A percentile compares a stretch with the other conserved stretches of the same genome.
phyloP scores from a whole-genome alignment of 2,797 vertebrate genomes.

The Muscicapa striata region DNA sequence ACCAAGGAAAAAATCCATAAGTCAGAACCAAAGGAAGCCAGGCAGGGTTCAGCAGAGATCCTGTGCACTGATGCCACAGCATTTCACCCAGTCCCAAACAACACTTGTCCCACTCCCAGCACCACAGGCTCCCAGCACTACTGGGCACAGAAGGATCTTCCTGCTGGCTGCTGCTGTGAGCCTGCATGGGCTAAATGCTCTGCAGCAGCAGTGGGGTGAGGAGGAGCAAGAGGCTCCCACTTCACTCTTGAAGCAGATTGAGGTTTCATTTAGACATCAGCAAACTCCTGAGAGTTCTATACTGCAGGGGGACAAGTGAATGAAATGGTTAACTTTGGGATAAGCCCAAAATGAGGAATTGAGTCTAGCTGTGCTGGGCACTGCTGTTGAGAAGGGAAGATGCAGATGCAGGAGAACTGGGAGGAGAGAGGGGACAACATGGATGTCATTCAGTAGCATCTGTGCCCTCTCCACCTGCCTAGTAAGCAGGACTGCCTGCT shows the following conservation, averaged over 20 bases:
- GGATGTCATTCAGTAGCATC: not conserved
- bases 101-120: not conserved
- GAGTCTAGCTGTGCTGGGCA: not conserved
- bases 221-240: not conserved
- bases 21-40: not conserved
- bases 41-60: not conserved
- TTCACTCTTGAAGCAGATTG: not conserved
- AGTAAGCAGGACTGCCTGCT: not conserved
- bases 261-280: not conserved
- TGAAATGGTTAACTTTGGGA: not conserved
- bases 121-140: not conserved
- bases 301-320: not conserved
- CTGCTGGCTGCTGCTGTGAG: not conserved
- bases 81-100: not conserved
- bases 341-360: not conserved
- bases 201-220: not conserved
- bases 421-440: not conserved
- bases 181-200: not conserved
- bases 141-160: not conserved
- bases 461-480: not conserved
- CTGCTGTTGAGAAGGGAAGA: not conserved
- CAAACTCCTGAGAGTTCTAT: not conserved
- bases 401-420: rapidly evolving
- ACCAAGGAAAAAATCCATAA: rapidly evolving
- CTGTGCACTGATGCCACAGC: not conserved